Evolutionary conservation across 2,797 vertebrate genomes (phyloP).

Genomic region (Leptatherina wallacei): DNA sequence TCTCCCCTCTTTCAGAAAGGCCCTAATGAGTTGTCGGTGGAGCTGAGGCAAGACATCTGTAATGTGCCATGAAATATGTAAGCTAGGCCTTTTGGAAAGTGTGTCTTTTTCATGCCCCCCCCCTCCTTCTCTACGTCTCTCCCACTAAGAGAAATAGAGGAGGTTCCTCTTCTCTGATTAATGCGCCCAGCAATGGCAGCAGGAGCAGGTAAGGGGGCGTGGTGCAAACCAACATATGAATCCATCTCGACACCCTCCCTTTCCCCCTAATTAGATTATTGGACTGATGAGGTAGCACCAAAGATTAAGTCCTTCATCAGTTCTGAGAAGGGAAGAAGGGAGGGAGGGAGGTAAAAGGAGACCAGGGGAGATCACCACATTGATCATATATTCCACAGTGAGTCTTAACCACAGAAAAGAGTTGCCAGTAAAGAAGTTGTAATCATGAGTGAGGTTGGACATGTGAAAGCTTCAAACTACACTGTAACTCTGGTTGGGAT

Average conservation of each 20-base stretch:
- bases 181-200: conserved; percentile 60
- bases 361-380: conserved; percentile 24
- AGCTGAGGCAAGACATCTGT: conserved; percentile 82
- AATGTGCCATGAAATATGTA: conserved; percentile 84
- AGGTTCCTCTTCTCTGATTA: conserved; percentile 70
- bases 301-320: conserved; percentile 78
- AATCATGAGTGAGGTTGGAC: neutral
- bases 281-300: conserved; percentile 80
- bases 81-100: conserved; percentile 72
- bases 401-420: conserved; percentile 27
- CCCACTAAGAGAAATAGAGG: conserved; percentile 39
- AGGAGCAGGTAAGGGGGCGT: conserved; percentile 64
- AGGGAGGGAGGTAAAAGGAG: conserved; percentile 34
- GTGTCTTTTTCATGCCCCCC: conserved; percentile 45
- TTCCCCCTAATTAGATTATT: conserved; percentile 77
- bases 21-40: conserved; percentile 79
- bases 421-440: conserved; percentile 22
- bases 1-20: conserved; percentile 67
- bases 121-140: conserved; percentile 22
- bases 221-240: conserved; percentile 57
- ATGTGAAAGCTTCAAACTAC: neutral
- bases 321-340: conserved; percentile 48
- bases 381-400: neutral
- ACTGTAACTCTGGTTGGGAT: conserved; percentile 1
- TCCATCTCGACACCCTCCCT: conserved; percentile 71